Evolutionary conservation across 2,888 invertebrate species (phyloP).

Genomic region (Dryocosmus kuriphilus): DNA sequence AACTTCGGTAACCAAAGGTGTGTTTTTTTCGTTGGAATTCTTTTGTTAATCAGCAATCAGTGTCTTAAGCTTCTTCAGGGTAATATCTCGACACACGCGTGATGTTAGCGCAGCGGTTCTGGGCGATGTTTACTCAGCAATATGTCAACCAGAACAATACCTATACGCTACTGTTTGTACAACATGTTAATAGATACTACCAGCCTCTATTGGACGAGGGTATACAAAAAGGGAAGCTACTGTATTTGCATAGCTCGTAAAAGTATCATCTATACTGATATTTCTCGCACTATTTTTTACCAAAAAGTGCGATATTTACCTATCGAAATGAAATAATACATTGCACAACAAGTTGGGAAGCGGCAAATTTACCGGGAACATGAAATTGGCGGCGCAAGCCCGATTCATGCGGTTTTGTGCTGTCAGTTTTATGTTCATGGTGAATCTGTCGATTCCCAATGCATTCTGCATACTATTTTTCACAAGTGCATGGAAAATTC

Average conservation of each 20-base stretch:
- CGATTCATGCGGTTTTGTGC: too few species aligned
- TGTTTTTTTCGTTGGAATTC: neutral
- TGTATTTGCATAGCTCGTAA: neutral
- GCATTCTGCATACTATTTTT: too few species aligned
- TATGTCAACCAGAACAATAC: slow-evolving; percentile 8
- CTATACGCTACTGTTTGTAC: neutral
- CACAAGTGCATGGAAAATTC: too few species aligned
- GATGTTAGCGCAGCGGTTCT: neutral
- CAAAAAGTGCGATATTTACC: neutral
- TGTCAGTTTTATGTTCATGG: too few species aligned
- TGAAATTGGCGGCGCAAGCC: too few species aligned
- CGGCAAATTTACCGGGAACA: too few species aligned
- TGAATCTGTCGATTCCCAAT: too few species aligned
- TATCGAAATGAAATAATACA: too few species aligned
- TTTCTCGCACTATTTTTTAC: neutral
- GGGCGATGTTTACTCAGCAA: neutral
- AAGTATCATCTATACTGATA: neutral
- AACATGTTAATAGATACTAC: neutral
- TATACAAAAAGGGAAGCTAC: neutral
- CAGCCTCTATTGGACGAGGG: neutral
- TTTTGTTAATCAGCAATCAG: neutral
- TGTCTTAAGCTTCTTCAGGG: neutral
- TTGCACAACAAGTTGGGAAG: too few species aligned
- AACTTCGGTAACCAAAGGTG: neutral
- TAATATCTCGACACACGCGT: neutral